A percentile compares a stretch with the other conserved stretches of the same genome.
Conservation (phyloP, 2,113 vertebrate genomes). For the Channa maculata region DNA sequence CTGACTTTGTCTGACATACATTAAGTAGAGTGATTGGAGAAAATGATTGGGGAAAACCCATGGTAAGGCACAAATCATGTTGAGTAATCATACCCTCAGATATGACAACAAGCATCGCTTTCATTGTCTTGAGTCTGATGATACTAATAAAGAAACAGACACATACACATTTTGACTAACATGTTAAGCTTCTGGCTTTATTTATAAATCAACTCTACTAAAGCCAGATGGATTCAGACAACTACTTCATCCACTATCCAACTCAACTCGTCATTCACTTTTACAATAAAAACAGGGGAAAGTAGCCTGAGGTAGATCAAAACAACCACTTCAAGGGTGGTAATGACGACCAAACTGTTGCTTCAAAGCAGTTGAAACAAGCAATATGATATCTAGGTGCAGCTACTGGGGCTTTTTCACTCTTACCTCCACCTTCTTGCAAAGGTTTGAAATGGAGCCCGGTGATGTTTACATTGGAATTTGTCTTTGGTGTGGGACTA, state of each 20-base stretch:
- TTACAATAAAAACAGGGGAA: neutral
- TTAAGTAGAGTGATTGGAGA: no score
- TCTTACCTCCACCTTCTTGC: no score
- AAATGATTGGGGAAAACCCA: no score
- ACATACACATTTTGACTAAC: neutral
- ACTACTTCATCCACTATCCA: no score
- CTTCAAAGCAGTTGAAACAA: conserved; percentile 7
- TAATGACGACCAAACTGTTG: neutral
- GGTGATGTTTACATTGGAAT: neutral
- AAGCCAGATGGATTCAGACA: no score
- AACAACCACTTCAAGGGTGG: neutral
- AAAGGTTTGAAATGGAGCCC: no score
- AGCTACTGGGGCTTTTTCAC: no score
- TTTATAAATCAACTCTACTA: no score
- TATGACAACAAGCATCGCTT: neutral
- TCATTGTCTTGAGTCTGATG: neutral
- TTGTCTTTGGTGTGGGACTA: neutral
- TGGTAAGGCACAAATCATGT: neutral
- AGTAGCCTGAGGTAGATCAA: conserved; percentile 2
- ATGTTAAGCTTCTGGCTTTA: no score
- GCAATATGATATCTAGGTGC: neutral
- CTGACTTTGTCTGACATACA: no score
- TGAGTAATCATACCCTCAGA: neutral
- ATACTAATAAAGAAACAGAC: neutral
- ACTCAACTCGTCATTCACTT: neutral